Evolutionary conservation across 2,113 vertebrate species (phyloP).

Genomic region (Miniopterus natalensis): DNA sequence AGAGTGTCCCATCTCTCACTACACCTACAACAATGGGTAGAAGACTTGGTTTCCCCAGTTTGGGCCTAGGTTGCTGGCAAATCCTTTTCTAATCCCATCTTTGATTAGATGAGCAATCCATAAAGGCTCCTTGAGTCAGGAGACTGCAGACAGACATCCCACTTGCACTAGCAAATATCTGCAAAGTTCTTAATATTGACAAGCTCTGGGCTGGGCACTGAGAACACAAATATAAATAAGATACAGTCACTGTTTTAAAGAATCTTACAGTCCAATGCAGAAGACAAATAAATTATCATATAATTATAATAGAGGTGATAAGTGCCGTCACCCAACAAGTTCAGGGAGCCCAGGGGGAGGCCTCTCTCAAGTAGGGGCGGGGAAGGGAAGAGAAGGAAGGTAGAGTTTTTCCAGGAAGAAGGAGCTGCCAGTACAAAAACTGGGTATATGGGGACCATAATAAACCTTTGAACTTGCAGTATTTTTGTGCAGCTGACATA

Average conservation of each 20-base stretch:
- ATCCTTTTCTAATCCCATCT: conserved; percentile 2
- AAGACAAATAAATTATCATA: conserved; percentile 33
- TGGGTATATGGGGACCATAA: neutral
- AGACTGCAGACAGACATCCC: neutral
- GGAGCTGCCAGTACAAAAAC: neutral
- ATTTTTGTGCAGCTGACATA: neutral
- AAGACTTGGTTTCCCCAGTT: neutral
- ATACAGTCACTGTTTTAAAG: conserved; percentile 28
- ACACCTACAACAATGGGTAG: neutral
- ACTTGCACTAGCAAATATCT: conserved; percentile 17
- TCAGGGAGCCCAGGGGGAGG: neutral
- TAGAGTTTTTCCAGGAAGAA: neutral
- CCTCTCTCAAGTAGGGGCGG: neutral
- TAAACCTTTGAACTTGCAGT: neutral
- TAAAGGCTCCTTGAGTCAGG: neutral
- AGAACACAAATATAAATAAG: neutral
- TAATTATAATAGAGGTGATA: neutral
- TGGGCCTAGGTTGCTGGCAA: neutral
- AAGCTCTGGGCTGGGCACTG: neutral
- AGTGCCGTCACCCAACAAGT: neutral
- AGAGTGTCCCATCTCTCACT: neutral
- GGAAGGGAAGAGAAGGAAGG: neutral
- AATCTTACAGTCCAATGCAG: neutral
- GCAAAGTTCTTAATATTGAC: neutral
- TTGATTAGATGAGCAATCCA: neutral